phyloP scores from a whole-genome alignment of 2,113 vertebrate genomes.

The Callipepla squamata region DNA sequence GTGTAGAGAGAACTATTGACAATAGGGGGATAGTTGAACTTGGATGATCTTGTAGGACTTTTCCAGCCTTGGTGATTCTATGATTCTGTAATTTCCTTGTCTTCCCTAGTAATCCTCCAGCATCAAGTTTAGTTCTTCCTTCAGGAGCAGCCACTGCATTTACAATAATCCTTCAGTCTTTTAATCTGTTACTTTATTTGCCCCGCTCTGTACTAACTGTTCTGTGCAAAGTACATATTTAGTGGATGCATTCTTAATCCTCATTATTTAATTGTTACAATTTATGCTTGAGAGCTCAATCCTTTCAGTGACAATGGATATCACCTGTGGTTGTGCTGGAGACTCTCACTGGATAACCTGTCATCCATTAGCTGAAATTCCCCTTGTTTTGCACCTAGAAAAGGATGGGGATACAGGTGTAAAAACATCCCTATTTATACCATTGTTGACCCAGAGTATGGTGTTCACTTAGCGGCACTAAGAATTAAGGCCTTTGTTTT shows the following conservation, averaged over 20 bases:
- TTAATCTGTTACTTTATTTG: background rate
- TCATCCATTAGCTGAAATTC: background rate
- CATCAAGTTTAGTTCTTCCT: background rate
- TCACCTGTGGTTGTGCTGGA: background rate
- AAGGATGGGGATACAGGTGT: background rate
- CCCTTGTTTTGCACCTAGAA: background rate
- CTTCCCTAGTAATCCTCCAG: background rate
- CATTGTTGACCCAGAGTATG: background rate
- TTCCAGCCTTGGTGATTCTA: no score
- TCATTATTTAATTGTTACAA: background rate
- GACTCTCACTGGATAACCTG: background rate
- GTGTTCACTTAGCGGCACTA: background rate
- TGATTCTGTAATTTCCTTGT: no score
- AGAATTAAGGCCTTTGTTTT: background rate
- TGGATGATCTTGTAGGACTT: no score
- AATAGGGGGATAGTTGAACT: no score
- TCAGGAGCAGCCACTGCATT: background rate
- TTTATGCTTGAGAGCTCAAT: background rate
- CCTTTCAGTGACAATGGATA: background rate
- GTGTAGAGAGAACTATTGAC: no score
- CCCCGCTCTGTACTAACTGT: background rate
- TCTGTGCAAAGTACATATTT: background rate
- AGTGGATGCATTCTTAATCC: background rate
- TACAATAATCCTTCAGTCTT: background rate
- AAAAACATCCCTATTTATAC: background rate